phyloP scores from a whole-genome alignment of 2,888 invertebrate species.

The Stictocephala bisonia region DNA sequence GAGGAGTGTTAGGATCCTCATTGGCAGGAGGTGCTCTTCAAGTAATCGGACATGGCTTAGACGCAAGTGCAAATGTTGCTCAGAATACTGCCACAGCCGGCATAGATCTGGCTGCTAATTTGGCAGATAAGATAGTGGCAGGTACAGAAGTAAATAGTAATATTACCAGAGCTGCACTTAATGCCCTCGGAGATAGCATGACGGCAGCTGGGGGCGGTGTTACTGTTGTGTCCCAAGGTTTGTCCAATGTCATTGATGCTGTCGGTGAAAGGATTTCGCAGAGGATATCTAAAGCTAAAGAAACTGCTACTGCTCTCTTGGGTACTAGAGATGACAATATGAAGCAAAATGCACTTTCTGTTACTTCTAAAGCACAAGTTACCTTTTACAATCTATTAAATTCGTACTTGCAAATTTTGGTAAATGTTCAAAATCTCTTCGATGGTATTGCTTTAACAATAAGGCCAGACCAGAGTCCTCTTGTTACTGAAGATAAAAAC shows the following conservation, averaged over 20 bases:
- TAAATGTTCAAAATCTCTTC: not conserved
- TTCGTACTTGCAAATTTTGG: constrained; percentile 2
- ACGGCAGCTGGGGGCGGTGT: not conserved
- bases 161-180: too few relatives aligned
- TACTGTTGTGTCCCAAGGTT: not conserved
- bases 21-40: not conserved
- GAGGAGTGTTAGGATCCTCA: not conserved
- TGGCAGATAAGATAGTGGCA: not conserved
- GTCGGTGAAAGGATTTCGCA: not conserved
- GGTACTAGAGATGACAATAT: not conserved
- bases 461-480: too few relatives aligned
- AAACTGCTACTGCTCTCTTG: not conserved
- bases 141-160: not conserved
- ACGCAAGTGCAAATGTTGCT: not conserved
- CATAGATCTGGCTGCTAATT: not conserved
- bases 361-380: not conserved
- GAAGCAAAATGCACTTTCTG: not conserved
- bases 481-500: too few relatives aligned
- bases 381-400: not conserved
- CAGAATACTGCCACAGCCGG: not conserved
- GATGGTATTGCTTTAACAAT: too few relatives aligned
- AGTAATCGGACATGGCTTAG: not conserved
- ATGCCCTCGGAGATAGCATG: not conserved
- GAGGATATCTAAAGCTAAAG: not conserved
- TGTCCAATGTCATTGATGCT: not conserved